phyloP scores from a whole-genome alignment of 2,113 vertebrate genomes.

The Emberiza fucata region DNA sequence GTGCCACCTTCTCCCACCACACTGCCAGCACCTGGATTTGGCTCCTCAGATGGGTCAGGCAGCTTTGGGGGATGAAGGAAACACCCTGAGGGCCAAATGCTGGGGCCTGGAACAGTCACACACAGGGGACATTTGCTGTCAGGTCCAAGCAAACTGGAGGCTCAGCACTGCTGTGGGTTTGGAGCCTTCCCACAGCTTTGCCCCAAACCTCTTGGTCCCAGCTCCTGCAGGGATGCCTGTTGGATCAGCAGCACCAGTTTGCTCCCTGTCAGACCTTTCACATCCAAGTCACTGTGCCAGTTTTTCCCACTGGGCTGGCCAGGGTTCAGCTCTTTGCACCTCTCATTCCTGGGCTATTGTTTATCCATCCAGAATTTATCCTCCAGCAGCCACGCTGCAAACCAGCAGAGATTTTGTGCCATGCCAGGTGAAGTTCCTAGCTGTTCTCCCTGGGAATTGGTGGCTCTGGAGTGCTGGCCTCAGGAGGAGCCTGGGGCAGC shows the following conservation, averaged over 20 bases:
- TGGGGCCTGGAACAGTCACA: background rate
- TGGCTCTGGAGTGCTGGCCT: background rate
- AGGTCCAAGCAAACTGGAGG: background rate
- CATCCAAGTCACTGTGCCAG: background rate
- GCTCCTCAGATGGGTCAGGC: background rate
- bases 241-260: background rate
- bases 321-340: background rate
- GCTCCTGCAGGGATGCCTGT: background rate
- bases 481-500: background rate
- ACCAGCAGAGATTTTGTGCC: background rate
- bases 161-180: background rate
- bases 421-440: background rate
- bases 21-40: background rate
- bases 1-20: background rate
- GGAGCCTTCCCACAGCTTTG: background rate
- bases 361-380: background rate
- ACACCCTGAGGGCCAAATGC: background rate
- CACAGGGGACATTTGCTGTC: background rate
- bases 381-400: background rate
- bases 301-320: background rate
- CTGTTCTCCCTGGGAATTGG: background rate
- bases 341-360: background rate
- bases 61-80: background rate
- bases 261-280: background rate
- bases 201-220: background rate